Evolutionary conservation across 2,888 invertebrate species (phyloP), one percentile per base, ranked within the genome.

Genomic region (Pocota personata): DNA sequence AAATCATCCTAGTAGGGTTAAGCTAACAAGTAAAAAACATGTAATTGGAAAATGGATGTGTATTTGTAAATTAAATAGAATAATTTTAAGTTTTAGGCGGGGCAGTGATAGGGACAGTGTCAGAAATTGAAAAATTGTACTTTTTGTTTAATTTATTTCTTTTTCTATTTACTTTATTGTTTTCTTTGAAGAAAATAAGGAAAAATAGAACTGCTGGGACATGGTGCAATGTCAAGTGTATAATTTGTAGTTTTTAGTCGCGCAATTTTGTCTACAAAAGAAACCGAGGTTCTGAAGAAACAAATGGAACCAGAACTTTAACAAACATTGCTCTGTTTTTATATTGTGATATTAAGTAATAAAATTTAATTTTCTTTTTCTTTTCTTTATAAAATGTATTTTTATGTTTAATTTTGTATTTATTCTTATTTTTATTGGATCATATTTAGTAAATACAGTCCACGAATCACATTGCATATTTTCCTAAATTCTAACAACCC

Each of bases 321-420:
- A 32, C 16, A 55, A 48, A 71, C 48, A 52, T 76, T 86, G 77
- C 86, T 71, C 72, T 52, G 69, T 78, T 79, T 84, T 62, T 62
- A 76, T 80, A 76, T 82, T 86, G 86, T 86, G 86, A 86, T 86
- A 86, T 82, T 82, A 77, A 77, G 72, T 82, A 86, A 73, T 86
- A 86, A 82, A 77, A 50, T 55, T 64, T 37, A 27, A 48, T 80
- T 79, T 73, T 75, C 21, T 67, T 62, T 24, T 75, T 69, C 40
- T 58, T 76, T 82, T 72, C 30, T 46, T 58, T 46, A 60, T 69
- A 12, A 37, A 57, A 32, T 1, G 14, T 50, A 7, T 37, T 4
- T 48, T 16, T 60, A 12, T 50, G 14, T 66, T 60, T 66, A 35
- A 1, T 24, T 24, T 55, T 72, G n/a, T 48, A 14, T 5, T 2